A percentile compares a stretch with the other conserved stretches of the same genome.
These are phyloP conservation scores for Rhagoletis pomonella DNA, from an alignment of 1,140 invertebrate genomes.

Conservation along the genomic window DNA sequence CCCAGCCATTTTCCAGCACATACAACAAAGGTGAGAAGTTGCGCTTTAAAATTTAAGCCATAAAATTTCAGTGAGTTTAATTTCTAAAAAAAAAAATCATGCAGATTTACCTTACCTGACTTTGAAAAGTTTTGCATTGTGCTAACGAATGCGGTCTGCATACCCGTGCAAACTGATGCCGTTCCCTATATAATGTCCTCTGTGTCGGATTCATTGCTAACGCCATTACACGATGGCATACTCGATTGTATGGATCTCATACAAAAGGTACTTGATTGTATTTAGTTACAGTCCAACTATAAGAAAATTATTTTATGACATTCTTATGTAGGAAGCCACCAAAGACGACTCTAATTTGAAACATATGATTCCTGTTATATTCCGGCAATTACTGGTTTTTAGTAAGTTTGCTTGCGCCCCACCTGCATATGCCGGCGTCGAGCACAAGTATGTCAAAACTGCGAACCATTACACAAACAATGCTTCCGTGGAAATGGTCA, in stretches of 20 bases:
- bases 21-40: constrained; percentile 81
- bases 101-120: constrained; percentile 83
- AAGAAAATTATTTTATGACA: constrained; percentile 55
- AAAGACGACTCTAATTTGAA: constrained; percentile 79
- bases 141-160: constrained; percentile 84
- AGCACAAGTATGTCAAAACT: constrained; percentile 69
- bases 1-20: constrained; percentile 92
- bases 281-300: not conserved
- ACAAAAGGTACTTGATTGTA: constrained; percentile 78
- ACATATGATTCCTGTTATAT: constrained; percentile 86
- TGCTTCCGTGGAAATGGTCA: constrained; percentile 83
- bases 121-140: constrained; percentile 87
- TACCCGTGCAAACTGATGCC: constrained; percentile 88
- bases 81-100: constrained; percentile 27
- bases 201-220: constrained; percentile 84
- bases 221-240: constrained; percentile 89
- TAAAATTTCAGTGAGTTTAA: not conserved
- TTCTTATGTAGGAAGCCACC: constrained; percentile 80
- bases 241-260: constrained; percentile 87
- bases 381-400: constrained; percentile 85
- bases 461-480: constrained; percentile 68
- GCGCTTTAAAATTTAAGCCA: not conserved
- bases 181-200: constrained; percentile 86
- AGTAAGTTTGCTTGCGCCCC: constrained; percentile 83
- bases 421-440: constrained; percentile 76